Base-by-base conservation (phyloP, 2,888 invertebrate species). In the Cantharis lateralis region DNA sequence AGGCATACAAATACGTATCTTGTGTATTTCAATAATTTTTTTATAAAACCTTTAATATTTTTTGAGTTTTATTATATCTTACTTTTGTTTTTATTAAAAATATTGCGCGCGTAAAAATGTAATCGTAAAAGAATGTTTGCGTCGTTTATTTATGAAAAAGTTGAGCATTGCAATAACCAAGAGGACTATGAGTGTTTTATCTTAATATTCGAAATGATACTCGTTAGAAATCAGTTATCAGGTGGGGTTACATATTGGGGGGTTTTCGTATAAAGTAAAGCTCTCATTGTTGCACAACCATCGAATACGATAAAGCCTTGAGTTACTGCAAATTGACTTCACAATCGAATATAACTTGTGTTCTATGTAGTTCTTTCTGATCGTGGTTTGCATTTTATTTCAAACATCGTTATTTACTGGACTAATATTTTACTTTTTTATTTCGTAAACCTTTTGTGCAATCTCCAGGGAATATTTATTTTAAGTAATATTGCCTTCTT, bases 321-420 rank as follows among this genome's bases (percentile, higher is more conserved):
- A 84, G 82, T 84, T 84, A 84, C 83, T 84, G 83, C 83, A 84
- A 84, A 84, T 84, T 84, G 84, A 83, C 80, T 82, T 82, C 80
- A 81, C 82, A 82, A 82, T 81, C 82, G 82, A 83, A 81, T 80
- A 77, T 80, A 80, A 80, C 77, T 79, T 77, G 76, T 75, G 62
- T 77, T 71, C 74, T 68, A 71, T 79, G 79, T 75, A 79, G 75
- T 76, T 78, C 78, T 78, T 74, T 76, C 76, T 74, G 76, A 74
- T 76, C 76, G 76, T 70, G 78, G 76, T 78, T 76, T 76, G 74
- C 78, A 78, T 78, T 78, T 78, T 71, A 78, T 78, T 78, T 70
- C 70, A 64, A 76, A 76, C 48, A 69, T n/a, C 69, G 69, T 69
- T 76, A 73, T 76, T 76, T 72, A 72, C 70, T 32, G 32, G 73